Evolutionary conservation across 2,797 vertebrate species (phyloP).

Genomic region (Eulemur coronatus): DNA sequence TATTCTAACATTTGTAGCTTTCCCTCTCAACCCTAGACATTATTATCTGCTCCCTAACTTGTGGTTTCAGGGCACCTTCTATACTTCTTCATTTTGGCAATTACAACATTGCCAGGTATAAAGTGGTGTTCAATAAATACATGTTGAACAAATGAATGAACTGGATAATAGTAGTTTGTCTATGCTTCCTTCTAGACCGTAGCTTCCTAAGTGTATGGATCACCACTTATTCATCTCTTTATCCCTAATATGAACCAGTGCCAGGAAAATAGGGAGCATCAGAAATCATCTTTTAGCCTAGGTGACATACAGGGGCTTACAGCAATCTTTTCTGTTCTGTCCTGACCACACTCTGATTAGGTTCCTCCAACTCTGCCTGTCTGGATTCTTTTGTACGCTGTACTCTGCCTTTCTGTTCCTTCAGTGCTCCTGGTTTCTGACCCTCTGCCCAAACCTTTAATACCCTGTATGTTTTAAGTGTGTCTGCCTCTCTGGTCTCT

Average conservation of each 20-base stretch:
- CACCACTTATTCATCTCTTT: neutral
- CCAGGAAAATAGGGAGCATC: neutral
- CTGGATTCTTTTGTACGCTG: neutral
- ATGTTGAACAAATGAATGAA: neutral
- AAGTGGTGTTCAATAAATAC: neutral
- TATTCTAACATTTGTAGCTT: neutral
- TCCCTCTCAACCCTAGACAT: neutral
- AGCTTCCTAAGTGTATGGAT: neutral
- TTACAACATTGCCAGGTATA: neutral
- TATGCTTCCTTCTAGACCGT: neutral
- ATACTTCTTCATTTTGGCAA: neutral
- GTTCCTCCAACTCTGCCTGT: neutral
- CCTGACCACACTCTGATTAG: neutral
- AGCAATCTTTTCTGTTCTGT: neutral
- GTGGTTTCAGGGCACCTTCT: neutral
- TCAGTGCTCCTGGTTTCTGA: neutral
- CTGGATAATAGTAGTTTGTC: neutral
- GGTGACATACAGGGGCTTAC: neutral
- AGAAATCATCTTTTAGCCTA: neutral
- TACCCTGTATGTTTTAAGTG: neutral
- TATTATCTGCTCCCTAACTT: neutral
- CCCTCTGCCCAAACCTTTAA: neutral
- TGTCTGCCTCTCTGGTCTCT: neutral
- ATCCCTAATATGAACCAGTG: neutral
- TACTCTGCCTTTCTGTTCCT: neutral